Evolutionary conservation across 2,888 invertebrate species (phyloP), one percentile per base, ranked within the genome.

Genomic region (Iselma pallidipennis): DNA sequence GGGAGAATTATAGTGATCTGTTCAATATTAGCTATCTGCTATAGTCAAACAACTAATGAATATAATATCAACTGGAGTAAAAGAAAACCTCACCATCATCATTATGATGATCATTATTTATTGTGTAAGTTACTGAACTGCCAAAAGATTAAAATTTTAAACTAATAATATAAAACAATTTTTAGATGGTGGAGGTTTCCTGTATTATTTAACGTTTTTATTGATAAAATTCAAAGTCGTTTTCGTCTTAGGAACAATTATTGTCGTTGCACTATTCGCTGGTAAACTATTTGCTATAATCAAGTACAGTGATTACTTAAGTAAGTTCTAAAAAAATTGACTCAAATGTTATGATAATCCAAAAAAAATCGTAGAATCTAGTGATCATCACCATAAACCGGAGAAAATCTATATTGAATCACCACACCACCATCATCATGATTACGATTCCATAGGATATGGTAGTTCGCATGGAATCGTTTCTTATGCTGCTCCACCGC

Each of bases 171-270:
- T 42, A 42, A 4, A 42, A 3, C 4, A 16, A n/a, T 37, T 71
- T 70, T 42, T 37, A 75, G 76, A 73, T 66, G 71, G 71, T 14
- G 67, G 69, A 48, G 71, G 69, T 31, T 45, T 72, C 29, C 48
- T 74, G 6, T 70, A 71, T 49, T 76, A 75, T 54, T 59, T 76
- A 55, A 67, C 71, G 4, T 77, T 78, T 59, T 57, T 78, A 16
- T 71, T 74, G 2, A 69, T 78, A 5, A 78, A 78, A 71, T 66
- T 74, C 6, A 78, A 78, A 68, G 65, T 78, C n/a, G 71, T 73
- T 2, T 69, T 76, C 33, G 66, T 76, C 2, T 62, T 78, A 29
- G 76, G 74, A 12, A 65, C 71, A 2, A 66, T 75, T 54, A 68
- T 78, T 21, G 67, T 71, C 10, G 57, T 73, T 16, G 66, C 72